Conservation (phyloP, 2,113 vertebrate species). For the Condylura cristata region DNA sequence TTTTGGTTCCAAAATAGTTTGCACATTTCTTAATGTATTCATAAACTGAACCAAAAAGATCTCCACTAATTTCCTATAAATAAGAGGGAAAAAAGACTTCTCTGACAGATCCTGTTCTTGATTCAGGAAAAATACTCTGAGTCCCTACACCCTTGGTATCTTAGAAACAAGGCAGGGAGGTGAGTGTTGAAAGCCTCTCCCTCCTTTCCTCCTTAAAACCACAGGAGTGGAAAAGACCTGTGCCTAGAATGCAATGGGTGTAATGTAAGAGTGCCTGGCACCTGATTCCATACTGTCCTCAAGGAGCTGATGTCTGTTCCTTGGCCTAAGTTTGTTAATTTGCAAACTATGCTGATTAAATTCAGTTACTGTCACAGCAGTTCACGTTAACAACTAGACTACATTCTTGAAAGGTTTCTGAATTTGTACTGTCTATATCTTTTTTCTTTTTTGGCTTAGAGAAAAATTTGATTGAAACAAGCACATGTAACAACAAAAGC, state of each 20-base stretch:
- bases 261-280: neutral
- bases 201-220: no score
- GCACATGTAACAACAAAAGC: neutral
- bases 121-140: neutral
- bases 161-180: neutral
- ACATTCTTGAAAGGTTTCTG: neutral
- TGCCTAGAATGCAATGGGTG: neutral
- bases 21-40: neutral
- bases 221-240: neutral
- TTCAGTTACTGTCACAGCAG: neutral
- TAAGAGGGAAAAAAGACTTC: neutral
- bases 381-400: neutral
- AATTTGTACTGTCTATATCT: neutral
- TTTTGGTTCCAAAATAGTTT: constrained; percentile 39
- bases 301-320: neutral
- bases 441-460: constrained; percentile 1
- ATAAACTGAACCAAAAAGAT: neutral
- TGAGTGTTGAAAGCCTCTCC: neutral
- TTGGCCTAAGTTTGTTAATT: neutral
- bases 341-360: neutral
- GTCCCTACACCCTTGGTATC: neutral
- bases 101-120: neutral
- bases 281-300: no score
- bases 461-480: neutral
- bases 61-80: neutral